Conservation (phyloP, 2,113 vertebrate species). For the Peromyscus californicus region DNA sequence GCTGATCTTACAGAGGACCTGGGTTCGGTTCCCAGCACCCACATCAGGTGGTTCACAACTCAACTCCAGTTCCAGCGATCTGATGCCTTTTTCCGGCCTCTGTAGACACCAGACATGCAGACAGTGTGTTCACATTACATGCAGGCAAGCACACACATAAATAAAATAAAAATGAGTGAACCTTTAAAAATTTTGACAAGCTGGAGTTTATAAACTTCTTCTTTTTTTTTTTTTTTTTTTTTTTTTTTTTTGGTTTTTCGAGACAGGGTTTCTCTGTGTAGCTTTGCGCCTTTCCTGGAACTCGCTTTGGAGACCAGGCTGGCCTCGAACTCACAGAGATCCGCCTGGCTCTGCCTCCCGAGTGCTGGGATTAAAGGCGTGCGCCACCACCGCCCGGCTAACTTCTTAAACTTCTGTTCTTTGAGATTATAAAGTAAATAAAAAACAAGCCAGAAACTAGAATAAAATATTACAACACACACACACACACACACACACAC, state of each 20-base stretch:
- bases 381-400: too few relatives aligned
- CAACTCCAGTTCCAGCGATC: background rate
- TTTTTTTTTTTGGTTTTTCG: too few relatives aligned
- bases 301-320: too few relatives aligned
- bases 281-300: too few relatives aligned
- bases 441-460: background rate
- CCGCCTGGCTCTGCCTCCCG: too few relatives aligned
- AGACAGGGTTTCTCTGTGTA: too few relatives aligned
- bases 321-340: too few relatives aligned
- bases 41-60: background rate
- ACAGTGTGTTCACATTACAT: background rate
- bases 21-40: background rate
- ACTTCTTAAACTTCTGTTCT: background rate
- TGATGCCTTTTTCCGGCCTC: background rate
- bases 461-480: background rate
- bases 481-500: background rate
- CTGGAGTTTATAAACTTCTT: background rate
- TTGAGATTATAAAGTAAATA: background rate
- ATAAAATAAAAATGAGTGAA: background rate
- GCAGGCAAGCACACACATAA: background rate
- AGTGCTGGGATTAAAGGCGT: too few relatives aligned
- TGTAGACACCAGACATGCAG: background rate
- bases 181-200: background rate
- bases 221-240: too few relatives aligned
- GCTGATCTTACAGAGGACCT: background rate